A percentile compares a stretch with the other conserved stretches of the same genome.
phyloP scores from a whole-genome alignment of 2,113 vertebrate genomes.

The Sinosuthora webbiana region DNA sequence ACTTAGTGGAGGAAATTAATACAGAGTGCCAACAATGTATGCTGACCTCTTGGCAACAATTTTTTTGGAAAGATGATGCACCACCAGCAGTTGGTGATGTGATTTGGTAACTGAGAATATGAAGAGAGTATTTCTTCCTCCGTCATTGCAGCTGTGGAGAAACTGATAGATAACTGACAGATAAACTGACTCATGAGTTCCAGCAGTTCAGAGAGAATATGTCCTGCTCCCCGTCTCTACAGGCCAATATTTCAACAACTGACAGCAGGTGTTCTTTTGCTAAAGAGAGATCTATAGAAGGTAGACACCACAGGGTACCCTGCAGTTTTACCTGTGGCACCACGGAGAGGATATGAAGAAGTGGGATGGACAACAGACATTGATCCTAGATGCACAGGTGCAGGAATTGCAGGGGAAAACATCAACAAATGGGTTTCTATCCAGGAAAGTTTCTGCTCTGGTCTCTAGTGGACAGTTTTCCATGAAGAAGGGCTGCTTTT shows the following conservation, averaged over 20 bases:
- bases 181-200: not conserved
- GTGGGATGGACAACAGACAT: not conserved
- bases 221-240: not conserved
- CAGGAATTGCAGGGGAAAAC: not conserved
- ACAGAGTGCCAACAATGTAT: not conserved
- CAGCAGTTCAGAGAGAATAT: not conserved
- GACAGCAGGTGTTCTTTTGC: not conserved
- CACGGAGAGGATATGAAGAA: not conserved
- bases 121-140: not conserved
- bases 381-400: not conserved
- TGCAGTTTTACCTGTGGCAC: not conserved
- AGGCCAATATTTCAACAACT: not conserved
- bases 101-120: not conserved
- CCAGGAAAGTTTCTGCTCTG: not conserved
- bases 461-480: not conserved
- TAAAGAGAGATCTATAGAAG: not conserved
- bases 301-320: no score
- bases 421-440: not conserved
- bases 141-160: not conserved
- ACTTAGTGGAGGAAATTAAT: not conserved
- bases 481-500: not conserved
- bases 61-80: not conserved
- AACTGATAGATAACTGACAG: no score
- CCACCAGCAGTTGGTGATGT: fast-evolving
- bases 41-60: fast-evolving